Percentiles rank a stretch among this genome's conserved stretches.
Evolutionary conservation across 1,140 invertebrate species (phyloP).

Genomic region (Potamilus streckersoni): DNA sequence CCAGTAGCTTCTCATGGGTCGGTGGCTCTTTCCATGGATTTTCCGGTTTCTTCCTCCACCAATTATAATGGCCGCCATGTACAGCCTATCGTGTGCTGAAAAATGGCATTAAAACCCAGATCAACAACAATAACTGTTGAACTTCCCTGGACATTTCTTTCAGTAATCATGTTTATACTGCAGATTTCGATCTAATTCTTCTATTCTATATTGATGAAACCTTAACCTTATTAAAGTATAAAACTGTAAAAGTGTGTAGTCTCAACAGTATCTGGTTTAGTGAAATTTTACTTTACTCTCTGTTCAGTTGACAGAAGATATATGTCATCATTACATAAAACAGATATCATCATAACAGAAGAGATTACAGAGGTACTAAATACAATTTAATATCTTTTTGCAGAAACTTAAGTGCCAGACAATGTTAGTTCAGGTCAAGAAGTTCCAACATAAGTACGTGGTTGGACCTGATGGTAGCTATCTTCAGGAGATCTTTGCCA

Average conservation of each 20-base stretch:
- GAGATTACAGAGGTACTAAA: background rate
- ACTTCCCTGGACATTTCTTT: no score
- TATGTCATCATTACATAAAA: background rate
- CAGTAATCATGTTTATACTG: no score
- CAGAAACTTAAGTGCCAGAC: conserved; percentile 88
- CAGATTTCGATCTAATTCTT: no score
- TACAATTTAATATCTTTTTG: conserved; percentile 33
- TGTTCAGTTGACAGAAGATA: background rate
- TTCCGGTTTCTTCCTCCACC: no score
- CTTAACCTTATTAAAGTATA: no score
- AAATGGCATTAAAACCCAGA: no score
- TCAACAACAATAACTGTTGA: no score
- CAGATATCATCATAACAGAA: background rate
- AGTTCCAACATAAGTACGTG: conserved; percentile 97
- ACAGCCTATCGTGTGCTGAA: no score
- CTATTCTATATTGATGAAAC: no score
- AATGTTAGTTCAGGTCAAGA: conserved; percentile 92
- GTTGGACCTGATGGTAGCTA: conserved; percentile 88
- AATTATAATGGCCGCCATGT: no score
- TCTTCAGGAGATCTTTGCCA: conserved; percentile 91
- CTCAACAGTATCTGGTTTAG: background rate
- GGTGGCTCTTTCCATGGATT: no score
- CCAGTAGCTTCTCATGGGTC: no score
- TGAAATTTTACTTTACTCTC: background rate
- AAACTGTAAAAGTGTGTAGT: background rate